Base-by-base conservation (phyloP, 2,888 invertebrate species). In the Acheta domesticus region DNA sequence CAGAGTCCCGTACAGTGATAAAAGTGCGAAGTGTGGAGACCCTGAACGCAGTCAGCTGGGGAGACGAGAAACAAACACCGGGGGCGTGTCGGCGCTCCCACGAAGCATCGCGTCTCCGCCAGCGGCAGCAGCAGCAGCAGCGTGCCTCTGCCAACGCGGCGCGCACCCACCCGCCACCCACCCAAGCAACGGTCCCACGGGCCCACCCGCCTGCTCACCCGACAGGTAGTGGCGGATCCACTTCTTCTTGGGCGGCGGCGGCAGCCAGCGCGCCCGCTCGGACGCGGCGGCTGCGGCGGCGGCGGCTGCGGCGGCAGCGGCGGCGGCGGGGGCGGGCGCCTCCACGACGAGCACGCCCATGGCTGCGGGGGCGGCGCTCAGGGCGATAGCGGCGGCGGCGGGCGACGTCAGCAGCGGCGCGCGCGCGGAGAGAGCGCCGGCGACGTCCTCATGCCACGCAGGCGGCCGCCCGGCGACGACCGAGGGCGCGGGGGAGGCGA, bases 141-240 rank as follows among this genome's bases (percentile, higher is more conserved):
- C 78, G 11, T 74, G 21, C 14, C 49, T 1, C 20, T 48, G 36
- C 76, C 14, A 36, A 76, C 14, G 62, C n/a, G 62, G 16, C 62
- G 62, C n/a, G 12, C 62, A 12, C 62, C 62, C 97, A 74, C 98
- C 89, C 36, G 97, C 89, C 97, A 96, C 88, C 97, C 97, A 89
- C 98, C 98, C 86, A 97, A 87, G 86, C 97, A 97, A 87, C 97
- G 97, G 89, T 98, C 97, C 97, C 97, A 80, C 97, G 90, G 77
- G 96, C 97, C 82, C 95, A 95, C 75, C 20, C 20, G 16, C 36
- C 83, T 75, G 84, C 76, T 21, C 76, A 76, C 76, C 76, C 88
- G 90, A 90, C 84, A 91, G 87, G 86, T 92, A 92, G 85, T 92
- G 91, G 84, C 89, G 90, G 83, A 92, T 92, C 92, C 93, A 93